phyloP scores from a whole-genome alignment of 2,797 vertebrate genomes.

The Lates japonicus region DNA sequence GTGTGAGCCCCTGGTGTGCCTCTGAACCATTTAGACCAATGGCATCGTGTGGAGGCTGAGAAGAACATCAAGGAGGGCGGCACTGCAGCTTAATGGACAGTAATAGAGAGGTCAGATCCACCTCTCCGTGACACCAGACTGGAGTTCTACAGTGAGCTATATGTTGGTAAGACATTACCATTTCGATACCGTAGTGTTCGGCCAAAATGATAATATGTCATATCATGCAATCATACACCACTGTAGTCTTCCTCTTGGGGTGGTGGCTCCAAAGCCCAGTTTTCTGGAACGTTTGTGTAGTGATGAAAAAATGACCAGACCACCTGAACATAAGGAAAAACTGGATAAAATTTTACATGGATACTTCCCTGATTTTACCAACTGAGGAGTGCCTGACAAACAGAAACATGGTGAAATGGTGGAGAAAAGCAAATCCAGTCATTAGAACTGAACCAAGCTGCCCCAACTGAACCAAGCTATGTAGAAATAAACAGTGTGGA shows the following conservation, averaged over 20 bases:
- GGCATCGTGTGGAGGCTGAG: conserved; percentile 94
- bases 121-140: conserved; percentile 89
- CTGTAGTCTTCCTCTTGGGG: not conserved
- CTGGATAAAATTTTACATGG: not conserved
- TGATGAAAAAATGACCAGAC: not conserved
- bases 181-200: no score
- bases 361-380: not conserved
- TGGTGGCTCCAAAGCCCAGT: no score
- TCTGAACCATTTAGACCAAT: conserved; percentile 94
- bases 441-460: no score
- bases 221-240: not conserved
- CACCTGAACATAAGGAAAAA: not conserved
- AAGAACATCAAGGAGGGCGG: conserved; percentile 94
- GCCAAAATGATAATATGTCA: not conserved
- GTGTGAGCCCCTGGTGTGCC: no score
- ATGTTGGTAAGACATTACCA: conserved; percentile 94
- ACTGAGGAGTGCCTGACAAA: not conserved
- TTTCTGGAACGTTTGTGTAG: no score
- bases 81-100: conserved; percentile 90
- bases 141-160: conserved; percentile 93
- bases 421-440: no score
- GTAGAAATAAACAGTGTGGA: no score
- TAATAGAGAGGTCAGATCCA: conserved; percentile 85
- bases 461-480: no score
- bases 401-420: no score